A percentile compares a stretch with the other conserved stretches of the same genome.
These are phyloP conservation scores for Drosophila eugracilis DNA, from an alignment of 1,140 invertebrate species.

Conservation along the genomic window DNA sequence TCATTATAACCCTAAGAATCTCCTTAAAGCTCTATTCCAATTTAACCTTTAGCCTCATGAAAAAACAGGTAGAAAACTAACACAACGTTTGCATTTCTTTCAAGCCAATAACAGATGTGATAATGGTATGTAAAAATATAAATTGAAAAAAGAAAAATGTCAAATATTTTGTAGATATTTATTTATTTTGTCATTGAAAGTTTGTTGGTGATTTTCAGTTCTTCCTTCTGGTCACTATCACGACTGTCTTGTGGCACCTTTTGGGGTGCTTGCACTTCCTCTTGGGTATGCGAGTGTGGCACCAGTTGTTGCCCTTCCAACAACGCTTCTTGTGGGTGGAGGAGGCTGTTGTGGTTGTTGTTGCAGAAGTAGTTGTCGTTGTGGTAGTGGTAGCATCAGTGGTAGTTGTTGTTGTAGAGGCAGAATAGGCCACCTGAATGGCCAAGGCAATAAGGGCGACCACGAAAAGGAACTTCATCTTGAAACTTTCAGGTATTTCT, in stretches of 20 bases:
- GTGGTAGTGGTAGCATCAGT: neutral
- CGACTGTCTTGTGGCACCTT: conserved; percentile 1
- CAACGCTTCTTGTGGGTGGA: conserved; percentile 12
- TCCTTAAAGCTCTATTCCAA: too few species aligned
- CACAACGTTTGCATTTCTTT: too few species aligned
- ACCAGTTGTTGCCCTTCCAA: conserved; percentile 24
- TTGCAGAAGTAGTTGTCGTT: neutral
- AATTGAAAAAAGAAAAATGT: too few species aligned
- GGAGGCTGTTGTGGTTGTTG: neutral
- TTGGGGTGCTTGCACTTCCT: neutral
- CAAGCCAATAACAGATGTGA: too few species aligned
- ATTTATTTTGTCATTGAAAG: neutral
- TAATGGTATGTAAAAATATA: too few species aligned
- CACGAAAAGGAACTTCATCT: conserved; percentile 17
- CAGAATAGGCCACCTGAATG: conserved; percentile 6
- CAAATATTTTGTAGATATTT: neutral
- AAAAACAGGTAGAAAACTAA: too few species aligned
- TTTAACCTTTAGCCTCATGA: too few species aligned
- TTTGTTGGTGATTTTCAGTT: too few species aligned
- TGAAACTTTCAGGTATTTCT: neutral
- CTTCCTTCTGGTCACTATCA: conserved; percentile 2
- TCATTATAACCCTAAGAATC: too few species aligned
- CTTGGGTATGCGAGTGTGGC: neutral
- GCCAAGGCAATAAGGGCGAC: conserved; percentile 9
- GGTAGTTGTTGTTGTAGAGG: neutral